Evolutionary conservation across 2,888 invertebrate species (phyloP).

Genomic region (Heteromyza rotundicornis): DNA sequence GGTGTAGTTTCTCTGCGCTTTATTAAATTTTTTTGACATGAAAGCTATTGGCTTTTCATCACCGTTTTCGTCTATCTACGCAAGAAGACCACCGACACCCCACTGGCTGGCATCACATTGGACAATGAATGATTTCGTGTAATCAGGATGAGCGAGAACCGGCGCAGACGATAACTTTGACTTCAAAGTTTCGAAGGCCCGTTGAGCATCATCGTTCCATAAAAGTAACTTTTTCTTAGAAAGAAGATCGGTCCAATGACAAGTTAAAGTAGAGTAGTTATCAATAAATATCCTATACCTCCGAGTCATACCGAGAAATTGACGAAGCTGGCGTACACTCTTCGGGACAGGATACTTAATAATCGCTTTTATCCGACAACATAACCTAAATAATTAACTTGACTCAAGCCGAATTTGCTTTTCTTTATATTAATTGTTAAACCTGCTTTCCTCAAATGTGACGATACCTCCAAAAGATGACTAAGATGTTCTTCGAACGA

Average conservation of each 20-base stretch:
- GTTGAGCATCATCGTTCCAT: not conserved
- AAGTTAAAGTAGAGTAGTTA: slow-evolving; percentile 13
- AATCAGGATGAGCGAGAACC: too few relatives aligned
- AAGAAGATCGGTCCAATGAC: too few relatives aligned
- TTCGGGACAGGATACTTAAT: slow-evolving; percentile 16
- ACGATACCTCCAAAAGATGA: too few relatives aligned
- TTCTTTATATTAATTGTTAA: slow-evolving; percentile 25
- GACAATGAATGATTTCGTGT: slow-evolving; percentile 4
- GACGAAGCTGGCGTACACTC: slow-evolving; percentile 6
- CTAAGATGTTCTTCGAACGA: too few relatives aligned
- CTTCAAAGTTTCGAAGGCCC: slow-evolving; percentile 2
- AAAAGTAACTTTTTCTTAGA: not conserved
- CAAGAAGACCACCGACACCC: slow-evolving; percentile 21
- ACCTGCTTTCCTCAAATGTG: too few relatives aligned
- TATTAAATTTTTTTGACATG: slow-evolving; percentile 24
- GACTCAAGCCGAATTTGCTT: slow-evolving; percentile 24
- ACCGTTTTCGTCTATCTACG: slow-evolving; percentile 8
- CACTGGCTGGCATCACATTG: slow-evolving; percentile 28
- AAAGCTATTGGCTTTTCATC: slow-evolving; percentile 18
- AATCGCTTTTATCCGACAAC: slow-evolving; percentile 21
- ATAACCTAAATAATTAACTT: slow-evolving; percentile 18
- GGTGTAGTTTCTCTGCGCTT: slow-evolving; percentile 16
- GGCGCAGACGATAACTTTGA: not conserved
- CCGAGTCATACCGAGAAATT: slow-evolving; percentile 20
- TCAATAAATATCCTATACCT: slow-evolving; percentile 24